Evolutionary conservation across 2,113 vertebrate species (phyloP).

Genomic region (Uropsilus gracilis): DNA sequence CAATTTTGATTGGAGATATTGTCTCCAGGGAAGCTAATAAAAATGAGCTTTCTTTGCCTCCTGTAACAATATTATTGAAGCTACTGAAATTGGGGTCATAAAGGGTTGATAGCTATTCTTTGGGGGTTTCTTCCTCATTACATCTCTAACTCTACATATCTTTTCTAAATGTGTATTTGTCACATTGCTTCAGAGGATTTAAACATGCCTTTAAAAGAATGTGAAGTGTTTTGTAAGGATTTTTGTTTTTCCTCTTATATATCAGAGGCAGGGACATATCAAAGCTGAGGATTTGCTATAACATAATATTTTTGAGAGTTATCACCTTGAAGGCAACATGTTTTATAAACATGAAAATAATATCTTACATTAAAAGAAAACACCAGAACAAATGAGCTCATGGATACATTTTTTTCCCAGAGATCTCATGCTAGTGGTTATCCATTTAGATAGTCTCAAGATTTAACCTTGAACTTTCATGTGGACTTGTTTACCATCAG

Average conservation of each 20-base stretch:
- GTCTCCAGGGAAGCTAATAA: conserved; percentile 53
- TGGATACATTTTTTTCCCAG: background rate
- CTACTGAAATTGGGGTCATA: conserved; percentile 54
- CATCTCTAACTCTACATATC: background rate
- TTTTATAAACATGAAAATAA: background rate
- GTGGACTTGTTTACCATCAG: background rate
- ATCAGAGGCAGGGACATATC: background rate
- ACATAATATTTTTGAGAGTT: background rate
- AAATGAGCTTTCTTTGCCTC: conserved; percentile 66
- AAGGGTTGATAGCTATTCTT: conserved; percentile 56
- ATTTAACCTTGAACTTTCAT: background rate
- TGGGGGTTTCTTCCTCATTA: background rate
- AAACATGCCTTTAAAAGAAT: background rate
- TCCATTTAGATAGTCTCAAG: background rate
- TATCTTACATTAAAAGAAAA: background rate
- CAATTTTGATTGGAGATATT: conserved; percentile 69
- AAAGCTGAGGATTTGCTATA: background rate
- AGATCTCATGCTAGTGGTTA: background rate
- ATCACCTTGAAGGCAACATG: background rate
- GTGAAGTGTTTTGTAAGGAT: background rate
- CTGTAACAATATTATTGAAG: conserved; percentile 56
- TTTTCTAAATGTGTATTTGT: background rate
- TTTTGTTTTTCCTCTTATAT: background rate
- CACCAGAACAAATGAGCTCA: background rate
- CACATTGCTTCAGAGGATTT: background rate